Base-by-base conservation (phyloP, 2,888 invertebrate genomes). In the Sinelater perroti region DNA sequence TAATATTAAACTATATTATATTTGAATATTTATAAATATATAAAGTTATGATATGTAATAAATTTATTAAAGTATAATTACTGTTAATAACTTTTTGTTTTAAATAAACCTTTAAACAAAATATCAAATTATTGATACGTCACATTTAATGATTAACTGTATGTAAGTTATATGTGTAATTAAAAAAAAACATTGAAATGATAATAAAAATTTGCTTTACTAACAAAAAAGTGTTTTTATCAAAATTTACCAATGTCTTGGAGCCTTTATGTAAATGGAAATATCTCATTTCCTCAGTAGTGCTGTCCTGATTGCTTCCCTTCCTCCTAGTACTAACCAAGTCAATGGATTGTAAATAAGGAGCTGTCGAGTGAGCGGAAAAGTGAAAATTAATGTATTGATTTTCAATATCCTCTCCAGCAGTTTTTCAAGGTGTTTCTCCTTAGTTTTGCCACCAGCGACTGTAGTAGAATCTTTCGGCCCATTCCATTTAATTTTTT, bases 331-430 rank as follows among this genome's bases (percentile, higher is more conserved):
- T 40, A 44, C 35, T 26, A 56, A 50, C 56, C 56, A 56, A 56
- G 36, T 56, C 56, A 51, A 51, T 51, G 45, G 36, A 45, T 56
- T 51, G 50, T 56, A 56, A 56, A 51, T 56, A 56, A 56, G 50
- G 38, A 51, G 45, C 56, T 56, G 50, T 56, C 50, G 44, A 40
- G 44, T 47, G 31, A 51, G 31, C 44, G 42, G 56, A 44, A 56
- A 57, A 57, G 57, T 57, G 52, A 57, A 52, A 57, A 57, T 57
- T 57, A 52, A 45, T 52, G 31, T 44, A 52, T 57, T 21, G 57
- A 57, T 57, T 52, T 57, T 57, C 52, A 52, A 46, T 57, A 40
- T 52, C 52, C 31, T 30, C 36, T 49, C 28, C 24, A 30, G 11
- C 33, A 11, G 46, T 28, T 46, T 52, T 46, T 50, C 31, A 38